Conservation (phyloP, 2,888 invertebrate genomes). For the Pelosia muscerda region DNA sequence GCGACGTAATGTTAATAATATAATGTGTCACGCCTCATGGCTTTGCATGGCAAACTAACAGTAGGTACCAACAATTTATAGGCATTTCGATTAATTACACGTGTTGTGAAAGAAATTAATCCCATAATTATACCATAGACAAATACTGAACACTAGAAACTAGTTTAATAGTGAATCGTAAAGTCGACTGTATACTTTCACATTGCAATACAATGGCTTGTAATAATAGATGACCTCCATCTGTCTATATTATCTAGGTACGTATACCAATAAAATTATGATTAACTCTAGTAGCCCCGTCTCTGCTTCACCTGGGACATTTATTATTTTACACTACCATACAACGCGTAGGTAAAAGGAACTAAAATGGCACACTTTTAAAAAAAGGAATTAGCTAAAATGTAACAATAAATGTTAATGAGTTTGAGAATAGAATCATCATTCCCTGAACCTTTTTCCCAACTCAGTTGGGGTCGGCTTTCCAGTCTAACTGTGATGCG, state of each 20-base stretch:
- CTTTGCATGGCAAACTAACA: too few relatives aligned
- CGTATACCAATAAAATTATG: not conserved
- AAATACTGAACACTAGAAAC: not conserved
- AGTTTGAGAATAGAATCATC: too few relatives aligned
- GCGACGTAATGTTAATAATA: too few relatives aligned
- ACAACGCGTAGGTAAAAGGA: too few relatives aligned
- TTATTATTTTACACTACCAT: not conserved
- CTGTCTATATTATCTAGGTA: not conserved
- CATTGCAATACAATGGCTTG: slow-evolving; percentile 4
- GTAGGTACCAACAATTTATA: not conserved
- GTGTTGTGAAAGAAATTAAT: not conserved
- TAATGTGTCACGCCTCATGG: too few relatives aligned
- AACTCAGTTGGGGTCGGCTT: too few relatives aligned
- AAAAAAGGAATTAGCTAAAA: too few relatives aligned
- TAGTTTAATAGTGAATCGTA: not conserved
- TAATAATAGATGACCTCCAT: not conserved
- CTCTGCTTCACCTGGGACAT: not conserved
- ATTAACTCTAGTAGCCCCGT: not conserved
- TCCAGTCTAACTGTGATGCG: too few relatives aligned
- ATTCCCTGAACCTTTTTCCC: too few relatives aligned
- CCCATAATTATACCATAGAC: not conserved
- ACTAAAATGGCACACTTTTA: too few relatives aligned
- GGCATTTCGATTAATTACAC: not conserved
- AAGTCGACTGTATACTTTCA: slow-evolving; percentile 1
- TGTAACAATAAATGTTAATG: too few relatives aligned